Evolutionary conservation across 2,797 vertebrate genomes (phyloP), one percentile per base, ranked within the genome.

Genomic region (Microctenopoma lineatum): DNA sequence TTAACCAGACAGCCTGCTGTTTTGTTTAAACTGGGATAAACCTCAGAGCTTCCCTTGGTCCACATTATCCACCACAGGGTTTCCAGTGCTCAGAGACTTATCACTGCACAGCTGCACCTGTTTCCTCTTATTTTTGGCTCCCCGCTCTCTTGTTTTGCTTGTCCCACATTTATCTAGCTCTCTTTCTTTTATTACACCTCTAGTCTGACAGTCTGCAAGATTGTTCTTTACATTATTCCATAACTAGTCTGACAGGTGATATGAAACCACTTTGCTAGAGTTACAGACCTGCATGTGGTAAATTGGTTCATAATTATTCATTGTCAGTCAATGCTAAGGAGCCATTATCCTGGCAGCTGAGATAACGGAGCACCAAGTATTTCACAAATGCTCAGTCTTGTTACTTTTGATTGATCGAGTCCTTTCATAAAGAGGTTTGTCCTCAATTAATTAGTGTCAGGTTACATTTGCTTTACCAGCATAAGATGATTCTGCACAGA

Each of bases 41-140:
- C 71, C 81, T 74, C 38, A 2, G 62, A 36, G 75, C 77, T 90
- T 89, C 81, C 89, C 77, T 85, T 60, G 9, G 27, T 87, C 86
- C 88, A 87, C 84, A 88, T 84, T 79, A 62, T 77, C 78, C 86
- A 45, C 91, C 25, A 26, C 83, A 67, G 87, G 85, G 83, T 78
- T 86, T 86, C 87, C 85, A 78, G 59, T 13, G 80, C 80, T 73
- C 45, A 16, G 65, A 75, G 69, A 70, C 70, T 84, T 88, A 90
- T 92, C 88, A 16, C 58, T 38, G 59, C 85, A 48, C 84, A 85
- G 90, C 90, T 88, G 89, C 86, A 89, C 87, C 90, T 88, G 88
- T 86, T 95, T 94, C 93, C 93, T 91, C 80, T 91, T 71, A 47
- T 83, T 87, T 91, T 73, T 75, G 75, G 52, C 74, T 75, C 56